Evolutionary conservation across 2,888 invertebrate species (phyloP), one percentile per base, ranked within the genome.

Genomic region (Drosophila recens): DNA sequence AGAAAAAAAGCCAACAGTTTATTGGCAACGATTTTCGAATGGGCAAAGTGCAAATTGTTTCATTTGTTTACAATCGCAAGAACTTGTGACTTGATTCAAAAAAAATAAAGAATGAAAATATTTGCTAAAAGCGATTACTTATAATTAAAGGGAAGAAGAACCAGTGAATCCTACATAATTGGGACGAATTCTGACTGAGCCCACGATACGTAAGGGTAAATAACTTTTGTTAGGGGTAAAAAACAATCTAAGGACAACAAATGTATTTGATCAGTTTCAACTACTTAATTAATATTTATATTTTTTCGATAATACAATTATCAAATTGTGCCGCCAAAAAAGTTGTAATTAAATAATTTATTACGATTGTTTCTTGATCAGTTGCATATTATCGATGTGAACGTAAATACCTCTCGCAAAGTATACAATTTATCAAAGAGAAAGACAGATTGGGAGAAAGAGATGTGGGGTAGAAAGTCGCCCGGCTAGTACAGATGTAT

Each of bases 21-120:
- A 67, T 84, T 82, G 82, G 85, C 82, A 83, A 64, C 62, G 78
- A 42, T 72, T 51, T 42, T 17, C 17, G 27, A 23, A 10, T 58
- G 76, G 42, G 17, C 65, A 76, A 76, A 76, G 73, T 77, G 52
- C 73, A 73, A 64, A 64, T 46, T 59, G 20, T 58, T 61, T 63
- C 6, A 62, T 71, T 71, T 74, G 59, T 74, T 79, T 68, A 64
- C 66, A 64, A 38, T 52, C 36, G 23, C 6, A 36, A 74, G 49
- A 64, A 52, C 74, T 77, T 77, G 77, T 77, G 77, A 77, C 66
- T 73, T 56, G 65, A 34, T 63, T 46, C 42, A 64, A 40, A 72
- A 56, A 51, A 52, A 42, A 53, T 45, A 40, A 72, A 38, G 27
- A 64, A 72, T 30, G 27, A 58, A 15, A 36, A 17, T 15, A 42